Percentiles rank a stretch among this genome's conserved stretches.
These are phyloP conservation scores for Callipepla squamata DNA, from an alignment of 2,113 vertebrate genomes.

Conservation along the genomic window DNA sequence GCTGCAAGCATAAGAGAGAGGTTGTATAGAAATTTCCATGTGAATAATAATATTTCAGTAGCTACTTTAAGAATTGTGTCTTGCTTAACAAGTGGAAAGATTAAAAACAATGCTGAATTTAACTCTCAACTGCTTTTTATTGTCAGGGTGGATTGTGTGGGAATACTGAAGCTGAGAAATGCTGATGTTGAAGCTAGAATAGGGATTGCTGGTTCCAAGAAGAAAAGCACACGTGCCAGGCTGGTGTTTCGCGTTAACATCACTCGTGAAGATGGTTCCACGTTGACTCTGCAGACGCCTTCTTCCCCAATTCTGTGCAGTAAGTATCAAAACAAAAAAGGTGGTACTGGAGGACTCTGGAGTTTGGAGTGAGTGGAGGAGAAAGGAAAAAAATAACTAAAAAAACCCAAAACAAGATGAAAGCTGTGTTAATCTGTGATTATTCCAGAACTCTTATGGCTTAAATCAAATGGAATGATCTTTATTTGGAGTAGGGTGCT, in stretches of 20 bases:
- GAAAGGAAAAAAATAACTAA: rapidly evolving
- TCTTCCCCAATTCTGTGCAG: conserved; percentile 96
- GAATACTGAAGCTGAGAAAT: conserved; percentile 95
- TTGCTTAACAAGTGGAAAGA: not conserved
- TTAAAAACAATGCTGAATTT: not conserved
- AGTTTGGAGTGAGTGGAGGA: not conserved
- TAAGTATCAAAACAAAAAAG: conserved; percentile 75
- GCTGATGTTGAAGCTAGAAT: conserved; percentile 98
- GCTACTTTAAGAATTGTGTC: not conserved
- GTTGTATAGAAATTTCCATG: not conserved
- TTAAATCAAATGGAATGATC: not conserved
- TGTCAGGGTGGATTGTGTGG: conserved; percentile 94
- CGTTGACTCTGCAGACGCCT: conserved; percentile 92
- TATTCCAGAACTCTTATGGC: not conserved
- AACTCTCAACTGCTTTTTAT: not conserved
- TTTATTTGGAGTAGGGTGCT: not conserved
- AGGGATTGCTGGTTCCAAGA: conserved; percentile 96
- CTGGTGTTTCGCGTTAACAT: conserved; percentile 96
- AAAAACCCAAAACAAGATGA: not conserved
- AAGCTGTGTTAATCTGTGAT: not conserved
- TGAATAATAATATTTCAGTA: not conserved
- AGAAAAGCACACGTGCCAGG: conserved; percentile 96
- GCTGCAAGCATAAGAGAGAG: not conserved
- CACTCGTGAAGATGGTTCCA: conserved; percentile 89
- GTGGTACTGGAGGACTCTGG: rapidly evolving